Evolutionary conservation across 2,888 invertebrate genomes (phyloP), one percentile per base, ranked within the genome.

Genomic region (Pachycephus smyrnensis): DNA sequence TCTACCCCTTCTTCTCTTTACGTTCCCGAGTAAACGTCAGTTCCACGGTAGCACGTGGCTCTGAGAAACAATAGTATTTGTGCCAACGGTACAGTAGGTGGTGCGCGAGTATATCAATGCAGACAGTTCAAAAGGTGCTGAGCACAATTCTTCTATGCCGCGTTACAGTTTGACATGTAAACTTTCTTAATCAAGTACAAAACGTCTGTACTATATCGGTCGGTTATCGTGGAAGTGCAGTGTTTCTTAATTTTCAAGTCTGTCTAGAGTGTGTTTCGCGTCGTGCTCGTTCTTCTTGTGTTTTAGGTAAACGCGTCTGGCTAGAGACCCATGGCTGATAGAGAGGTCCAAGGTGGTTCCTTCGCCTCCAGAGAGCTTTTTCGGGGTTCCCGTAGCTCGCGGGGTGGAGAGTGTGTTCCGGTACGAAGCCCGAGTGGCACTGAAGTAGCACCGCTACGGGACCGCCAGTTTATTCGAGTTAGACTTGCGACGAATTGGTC

Each of bases 401-500:
- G 71, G 71, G 31, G 71, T 71, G 31, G 32, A 71, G 82, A 80
- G 82, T 83, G 83, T 84, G 88, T 84, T 87, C 84, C 88, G 87
- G 84, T 88, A 84, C 86, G 87, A 87, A 87, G 89, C 87, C 88
- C 82, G 87, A 86, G 87, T 87, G 86, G 83, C 88, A 91, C 91
- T 91, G 90, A 89, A 88, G 88, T 85, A 84, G 85, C 82, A 84
- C 81, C 84, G 87, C 82, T 80, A 82, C 82, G 84, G 82, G 83
- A 84, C 84, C 85, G 84, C 83, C 81, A 83, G 88, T 90, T 90
- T 90, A 90, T 90, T 89, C 87, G 87, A 87, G 85, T 88, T 86
- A 85, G 84, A 80, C 85, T 81, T 82, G 82, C 84, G 80, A 83
- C 83, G 85, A 87, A 87, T 86, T 89, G 89, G 90, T 90, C 89